Evolutionary conservation across 2,113 vertebrate species (phyloP), one percentile per base, ranked within the genome.

Genomic region (Murina feae): DNA sequence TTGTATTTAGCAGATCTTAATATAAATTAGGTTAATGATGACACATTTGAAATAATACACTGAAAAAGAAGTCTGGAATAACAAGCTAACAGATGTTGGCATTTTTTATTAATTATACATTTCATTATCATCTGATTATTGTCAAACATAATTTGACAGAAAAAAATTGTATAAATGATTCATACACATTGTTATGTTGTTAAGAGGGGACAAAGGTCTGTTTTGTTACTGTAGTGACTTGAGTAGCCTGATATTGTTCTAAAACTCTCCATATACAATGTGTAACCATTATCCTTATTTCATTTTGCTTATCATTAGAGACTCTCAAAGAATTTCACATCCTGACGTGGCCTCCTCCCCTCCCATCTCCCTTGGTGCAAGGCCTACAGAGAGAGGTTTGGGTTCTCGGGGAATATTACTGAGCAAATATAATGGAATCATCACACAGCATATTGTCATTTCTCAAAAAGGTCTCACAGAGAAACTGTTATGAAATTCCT

Each of bases 71-170:
- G 97, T 95, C 97, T 98, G 96, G 97, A 98, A 98, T 96, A 98
- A 98, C 97, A 98, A 97, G 94, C 98, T 98, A 98, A 98, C 98
- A 99, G 98, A 98, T 99, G 98, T 98, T 98, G 98, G 98, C 98
- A 98, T 98, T 98, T 99, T 99, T 98, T 98, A 98, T 98, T 98
- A 98, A 98, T 98, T 98, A 98, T 98, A 98, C 98, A 98, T 98
- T 98, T 98, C 98, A 98, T 98, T 99, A 98, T 98, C 98, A 98
- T 98, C 97, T 66, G 97, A 98, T 98, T 98, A 98, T 98, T 98
- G 98, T 98, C 98, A 98, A 98, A 99, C 98, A 98, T 98, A 71
- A 32, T 97, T 98, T 98, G 98, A 98, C 96, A 98, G 97, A 71
- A 92, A 97, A 97, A 98, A 97, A 97, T 90, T 0, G 2, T 96